Evolutionary conservation across 2,113 vertebrate genomes (phyloP).

Genomic region (Bettongia penicillata): DNA sequence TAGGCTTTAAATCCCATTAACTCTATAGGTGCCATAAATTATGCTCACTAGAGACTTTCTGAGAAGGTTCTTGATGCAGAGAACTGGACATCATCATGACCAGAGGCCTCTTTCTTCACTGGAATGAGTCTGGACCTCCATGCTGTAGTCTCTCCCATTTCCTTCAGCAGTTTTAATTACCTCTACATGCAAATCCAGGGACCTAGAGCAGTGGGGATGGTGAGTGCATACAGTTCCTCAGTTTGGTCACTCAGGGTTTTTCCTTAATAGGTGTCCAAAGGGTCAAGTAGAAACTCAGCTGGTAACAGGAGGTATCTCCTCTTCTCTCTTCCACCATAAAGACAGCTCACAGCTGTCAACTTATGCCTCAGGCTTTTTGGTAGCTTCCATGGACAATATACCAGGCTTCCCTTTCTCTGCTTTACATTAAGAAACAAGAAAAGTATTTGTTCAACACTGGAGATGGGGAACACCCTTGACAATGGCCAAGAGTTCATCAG

Average conservation of each 20-base stretch:
- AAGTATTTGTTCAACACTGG: background rate
- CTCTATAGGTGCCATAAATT: background rate
- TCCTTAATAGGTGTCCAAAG: background rate
- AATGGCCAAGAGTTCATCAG: background rate
- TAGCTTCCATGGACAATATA: background rate
- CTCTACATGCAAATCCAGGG: no score
- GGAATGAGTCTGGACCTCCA: fast-evolving
- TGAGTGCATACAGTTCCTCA: background rate
- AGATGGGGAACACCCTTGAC: background rate
- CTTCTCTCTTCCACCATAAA: background rate
- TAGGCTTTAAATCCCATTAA: no score
- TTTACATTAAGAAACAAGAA: background rate
- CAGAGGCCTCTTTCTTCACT: background rate
- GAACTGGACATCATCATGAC: background rate
- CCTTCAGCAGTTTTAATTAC: no score
- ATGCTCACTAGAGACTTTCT: no score
- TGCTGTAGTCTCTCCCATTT: no score
- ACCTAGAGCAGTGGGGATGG: background rate
- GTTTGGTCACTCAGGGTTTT: background rate
- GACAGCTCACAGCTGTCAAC: background rate
- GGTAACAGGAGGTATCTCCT: background rate
- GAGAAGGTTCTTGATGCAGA: background rate
- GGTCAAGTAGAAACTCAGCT: background rate
- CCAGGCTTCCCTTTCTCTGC: fast-evolving
- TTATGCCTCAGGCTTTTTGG: background rate